phyloP scores from a whole-genome alignment of 2,797 vertebrate genomes.

The Tenualosa thibaudeaui region DNA sequence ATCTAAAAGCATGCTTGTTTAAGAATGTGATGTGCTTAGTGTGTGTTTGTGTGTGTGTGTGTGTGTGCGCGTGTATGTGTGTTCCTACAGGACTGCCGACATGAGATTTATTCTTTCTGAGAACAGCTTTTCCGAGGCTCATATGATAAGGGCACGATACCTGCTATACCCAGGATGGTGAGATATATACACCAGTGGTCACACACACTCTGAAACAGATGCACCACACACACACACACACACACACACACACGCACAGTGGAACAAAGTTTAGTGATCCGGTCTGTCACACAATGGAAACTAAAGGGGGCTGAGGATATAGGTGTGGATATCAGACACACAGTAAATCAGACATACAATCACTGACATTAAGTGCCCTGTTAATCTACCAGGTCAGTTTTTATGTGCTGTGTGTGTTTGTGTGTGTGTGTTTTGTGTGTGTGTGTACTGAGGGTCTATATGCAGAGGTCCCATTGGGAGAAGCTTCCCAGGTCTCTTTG shows the following conservation, averaged over 20 bases:
- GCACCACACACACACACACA: background rate
- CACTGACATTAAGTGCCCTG: background rate
- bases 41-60: conserved; percentile 7
- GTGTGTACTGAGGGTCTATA: conserved; percentile 56
- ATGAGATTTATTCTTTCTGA: conserved; percentile 88
- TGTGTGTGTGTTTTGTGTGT: background rate
- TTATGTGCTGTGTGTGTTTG: conserved; percentile 17
- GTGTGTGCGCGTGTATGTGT: background rate
- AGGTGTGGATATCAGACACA: background rate
- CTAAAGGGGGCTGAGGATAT: background rate
- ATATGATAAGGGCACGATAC: conserved; percentile 90
- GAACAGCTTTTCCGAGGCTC: conserved; percentile 83
- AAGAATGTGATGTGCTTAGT: background rate
- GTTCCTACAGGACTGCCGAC: conserved; percentile 84
- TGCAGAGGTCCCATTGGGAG: conserved; percentile 62
- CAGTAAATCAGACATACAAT: conserved; percentile 14
- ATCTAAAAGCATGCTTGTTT: conserved; percentile 1
- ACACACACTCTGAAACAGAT: conserved; percentile 12
- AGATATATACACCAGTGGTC: conserved; percentile 56
- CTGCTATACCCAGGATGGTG: conserved; percentile 95
- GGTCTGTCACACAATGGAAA: background rate
- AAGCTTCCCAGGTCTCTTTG: conserved; percentile 56
- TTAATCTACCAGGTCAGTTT: background rate
- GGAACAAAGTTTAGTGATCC: background rate
- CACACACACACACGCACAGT: background rate